phyloP scores from a whole-genome alignment of 2,797 vertebrate species.

The Chaunax sp. region DNA sequence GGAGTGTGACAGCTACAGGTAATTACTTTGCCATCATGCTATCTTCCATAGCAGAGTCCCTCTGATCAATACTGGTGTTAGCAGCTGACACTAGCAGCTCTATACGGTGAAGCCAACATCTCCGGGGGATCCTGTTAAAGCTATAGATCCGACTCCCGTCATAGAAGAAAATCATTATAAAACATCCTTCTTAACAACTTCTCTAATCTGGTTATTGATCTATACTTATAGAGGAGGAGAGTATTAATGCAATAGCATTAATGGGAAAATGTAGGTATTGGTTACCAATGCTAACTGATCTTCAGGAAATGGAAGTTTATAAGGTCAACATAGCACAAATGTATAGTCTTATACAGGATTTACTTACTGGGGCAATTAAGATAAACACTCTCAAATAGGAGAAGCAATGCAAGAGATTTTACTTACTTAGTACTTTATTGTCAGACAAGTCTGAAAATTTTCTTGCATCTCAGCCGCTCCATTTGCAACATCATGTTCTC shows the following conservation, averaged over 20 bases:
- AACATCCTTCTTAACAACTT: conserved; percentile 26
- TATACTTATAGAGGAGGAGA: conserved; percentile 4
- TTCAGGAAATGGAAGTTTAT: neutral
- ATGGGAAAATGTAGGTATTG: too few species aligned
- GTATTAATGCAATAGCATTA: neutral
- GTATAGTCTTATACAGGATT: too few species aligned
- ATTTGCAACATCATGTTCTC: too few species aligned
- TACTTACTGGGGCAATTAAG: too few species aligned
- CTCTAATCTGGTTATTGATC: conserved; percentile 32
- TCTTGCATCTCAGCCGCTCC: too few species aligned
- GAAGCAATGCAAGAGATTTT: too few species aligned
- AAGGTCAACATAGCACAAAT: too few species aligned
- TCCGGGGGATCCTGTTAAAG: conserved; percentile 23
- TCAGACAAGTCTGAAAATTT: too few species aligned
- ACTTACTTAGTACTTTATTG: too few species aligned
- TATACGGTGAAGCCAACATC: conserved; percentile 27
- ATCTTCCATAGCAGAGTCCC: conserved; percentile 51
- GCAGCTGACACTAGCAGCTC: conserved; percentile 41
- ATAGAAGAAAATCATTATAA: conserved; percentile 25
- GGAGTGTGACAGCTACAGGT: conserved; percentile 57
- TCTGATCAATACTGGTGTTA: conserved; percentile 69
- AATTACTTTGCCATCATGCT: conserved; percentile 66
- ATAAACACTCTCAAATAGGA: too few species aligned
- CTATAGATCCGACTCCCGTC: conserved; percentile 18
- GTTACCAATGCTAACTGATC: neutral